These are phyloP conservation scores for Hiodon tergisus DNA, from an alignment of 2,113 vertebrate species.

Conservation along the genomic window DNA sequence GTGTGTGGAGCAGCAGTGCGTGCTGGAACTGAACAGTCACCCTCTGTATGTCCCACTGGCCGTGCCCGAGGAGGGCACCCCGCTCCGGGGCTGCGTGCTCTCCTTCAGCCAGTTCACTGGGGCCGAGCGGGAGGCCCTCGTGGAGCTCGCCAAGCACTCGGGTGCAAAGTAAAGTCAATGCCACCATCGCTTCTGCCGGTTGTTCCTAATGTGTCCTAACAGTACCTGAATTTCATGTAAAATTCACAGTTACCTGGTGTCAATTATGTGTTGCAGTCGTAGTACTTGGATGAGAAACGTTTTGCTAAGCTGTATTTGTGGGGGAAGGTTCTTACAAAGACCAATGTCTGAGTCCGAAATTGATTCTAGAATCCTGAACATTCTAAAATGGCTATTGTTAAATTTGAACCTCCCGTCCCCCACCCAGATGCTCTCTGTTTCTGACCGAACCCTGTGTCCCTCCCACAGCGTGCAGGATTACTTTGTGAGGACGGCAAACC, in stretches of 20 bases:
- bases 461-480: constrained; percentile 84
- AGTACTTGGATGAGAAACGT: no score
- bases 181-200: neutral
- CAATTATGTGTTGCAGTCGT: no score
- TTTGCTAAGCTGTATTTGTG: no score
- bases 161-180: constrained; percentile 74
- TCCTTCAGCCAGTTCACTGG: constrained; percentile 93
- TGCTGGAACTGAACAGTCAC: constrained; percentile 72
- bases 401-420: neutral
- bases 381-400: neutral
- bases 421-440: neutral
- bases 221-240: no score
- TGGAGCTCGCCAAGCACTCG: constrained; percentile 76
- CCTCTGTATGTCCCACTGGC: constrained; percentile 84
- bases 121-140: constrained; percentile 83
- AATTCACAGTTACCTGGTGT: no score
- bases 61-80: constrained; percentile 68
- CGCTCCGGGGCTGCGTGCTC: constrained; percentile 78
- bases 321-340: no score
- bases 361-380: neutral
- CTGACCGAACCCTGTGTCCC: neutral
- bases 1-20: constrained; percentile 78
- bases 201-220: no score
- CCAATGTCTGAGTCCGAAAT: no score
- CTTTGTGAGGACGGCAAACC: constrained; percentile 84